Conservation (phyloP, 2,113 vertebrate genomes). For the Erinaceus europaeus region DNA sequence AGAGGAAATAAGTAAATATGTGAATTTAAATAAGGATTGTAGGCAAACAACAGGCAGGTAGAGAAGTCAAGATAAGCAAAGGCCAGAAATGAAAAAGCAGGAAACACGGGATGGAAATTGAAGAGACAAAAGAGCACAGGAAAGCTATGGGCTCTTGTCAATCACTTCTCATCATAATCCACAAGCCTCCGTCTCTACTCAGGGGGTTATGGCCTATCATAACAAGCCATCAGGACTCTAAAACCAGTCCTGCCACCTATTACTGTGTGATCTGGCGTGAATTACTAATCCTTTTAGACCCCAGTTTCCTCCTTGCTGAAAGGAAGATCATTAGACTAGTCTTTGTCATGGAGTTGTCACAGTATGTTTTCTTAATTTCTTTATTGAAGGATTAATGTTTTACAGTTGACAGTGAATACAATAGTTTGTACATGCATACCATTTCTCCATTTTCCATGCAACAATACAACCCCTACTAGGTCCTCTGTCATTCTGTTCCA, state of each 20-base stretch:
- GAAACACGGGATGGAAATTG: not conserved
- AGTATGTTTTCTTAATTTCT: too few relatives aligned
- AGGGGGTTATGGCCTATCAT: not conserved
- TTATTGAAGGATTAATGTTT: too few relatives aligned
- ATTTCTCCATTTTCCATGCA: too few relatives aligned
- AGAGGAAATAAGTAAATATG: not conserved
- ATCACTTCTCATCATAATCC: not conserved
- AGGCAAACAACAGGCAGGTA: not conserved
- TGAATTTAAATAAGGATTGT: not conserved
- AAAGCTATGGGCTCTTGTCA: not conserved
- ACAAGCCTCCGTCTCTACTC: not conserved
- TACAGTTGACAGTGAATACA: too few relatives aligned
- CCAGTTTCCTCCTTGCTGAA: slow-evolving; percentile 27
- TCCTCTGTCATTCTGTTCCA: too few relatives aligned
- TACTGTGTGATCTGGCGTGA: not conserved
- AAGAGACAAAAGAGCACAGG: not conserved
- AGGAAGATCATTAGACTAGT: not conserved
- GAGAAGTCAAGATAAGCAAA: not conserved
- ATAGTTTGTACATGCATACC: too few relatives aligned
- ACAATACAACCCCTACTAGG: too few relatives aligned
- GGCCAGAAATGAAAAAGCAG: not conserved
- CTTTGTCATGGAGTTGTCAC: not conserved
- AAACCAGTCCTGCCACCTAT: not conserved
- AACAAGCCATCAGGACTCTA: not conserved
- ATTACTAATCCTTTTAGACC: slow-evolving; percentile 20